Conservation (phyloP, 2,888 invertebrate genomes). For the Steromphala cineraria region DNA sequence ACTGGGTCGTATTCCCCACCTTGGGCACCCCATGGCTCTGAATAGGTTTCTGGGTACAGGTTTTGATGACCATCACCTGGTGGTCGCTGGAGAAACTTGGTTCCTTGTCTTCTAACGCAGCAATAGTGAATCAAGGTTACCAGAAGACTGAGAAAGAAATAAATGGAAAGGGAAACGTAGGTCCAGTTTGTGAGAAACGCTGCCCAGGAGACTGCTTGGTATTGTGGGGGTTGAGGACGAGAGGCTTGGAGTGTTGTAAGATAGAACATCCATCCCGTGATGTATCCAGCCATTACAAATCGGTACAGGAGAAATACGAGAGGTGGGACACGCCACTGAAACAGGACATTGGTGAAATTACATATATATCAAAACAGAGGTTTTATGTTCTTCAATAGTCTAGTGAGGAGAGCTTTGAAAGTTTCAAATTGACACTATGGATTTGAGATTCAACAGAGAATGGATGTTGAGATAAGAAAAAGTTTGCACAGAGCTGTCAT, state of each 20-base stretch:
- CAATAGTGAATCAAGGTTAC: conserved; percentile 36
- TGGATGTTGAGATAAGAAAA: too few relatives aligned
- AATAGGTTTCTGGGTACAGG: conserved; percentile 44
- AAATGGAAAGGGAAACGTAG: conserved; percentile 58
- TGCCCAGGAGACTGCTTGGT: conserved; percentile 42
- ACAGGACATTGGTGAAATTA: conserved; percentile 22
- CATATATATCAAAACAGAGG: neutral
- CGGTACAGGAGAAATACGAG: conserved; percentile 59
- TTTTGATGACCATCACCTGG: conserved; percentile 38
- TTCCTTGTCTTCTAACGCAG: neutral
- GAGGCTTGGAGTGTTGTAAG: neutral
- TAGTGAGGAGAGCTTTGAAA: too few relatives aligned
- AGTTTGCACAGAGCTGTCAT: too few relatives aligned
- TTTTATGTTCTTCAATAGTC: too few relatives aligned
- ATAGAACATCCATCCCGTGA: conserved; percentile 54
- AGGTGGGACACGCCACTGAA: conserved; percentile 67
- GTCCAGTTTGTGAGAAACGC: conserved; percentile 72
- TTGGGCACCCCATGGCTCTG: neutral
- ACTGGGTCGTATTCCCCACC: neutral
- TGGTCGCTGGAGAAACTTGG: conserved; percentile 21
- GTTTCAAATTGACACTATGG: too few relatives aligned
- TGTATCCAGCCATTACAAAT: conserved; percentile 56
- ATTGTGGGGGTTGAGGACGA: neutral
- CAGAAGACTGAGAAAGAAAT: conserved; percentile 50
- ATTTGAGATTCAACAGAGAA: too few relatives aligned